These are phyloP conservation scores for Todiramphus chloris DNA, from an alignment of 2,113 vertebrate species.

Conservation along the genomic window DNA sequence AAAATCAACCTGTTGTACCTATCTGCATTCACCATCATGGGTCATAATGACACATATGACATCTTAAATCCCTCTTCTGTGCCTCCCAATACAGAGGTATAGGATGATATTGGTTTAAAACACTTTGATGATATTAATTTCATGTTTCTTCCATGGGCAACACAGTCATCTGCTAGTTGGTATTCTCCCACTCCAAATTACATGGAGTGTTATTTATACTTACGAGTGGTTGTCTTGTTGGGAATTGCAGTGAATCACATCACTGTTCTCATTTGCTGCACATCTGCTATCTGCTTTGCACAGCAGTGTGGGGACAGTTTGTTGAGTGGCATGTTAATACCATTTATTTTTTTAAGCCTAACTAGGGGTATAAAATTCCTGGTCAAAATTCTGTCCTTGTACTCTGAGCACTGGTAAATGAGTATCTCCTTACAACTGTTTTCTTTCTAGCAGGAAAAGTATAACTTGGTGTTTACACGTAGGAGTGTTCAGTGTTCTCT, in stretches of 20 bases:
- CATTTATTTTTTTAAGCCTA: conserved; percentile 61
- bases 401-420: conserved; percentile 52
- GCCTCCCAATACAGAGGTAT: not conserved
- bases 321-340: conserved; percentile 54
- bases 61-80: not conserved
- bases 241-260: not conserved
- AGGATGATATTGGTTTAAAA: not conserved
- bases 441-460: conserved; percentile 10
- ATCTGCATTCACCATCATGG: not conserved
- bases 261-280: not conserved
- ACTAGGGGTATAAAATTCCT: conserved; percentile 68
- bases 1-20: not conserved
- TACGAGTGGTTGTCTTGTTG: not conserved
- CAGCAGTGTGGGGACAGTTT: conserved; percentile 1
- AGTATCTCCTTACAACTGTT: conserved; percentile 47
- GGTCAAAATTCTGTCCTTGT: conserved; percentile 48
- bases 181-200: not conserved
- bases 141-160: not conserved
- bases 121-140: not conserved
- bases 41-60: fast-evolving
- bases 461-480: not conserved
- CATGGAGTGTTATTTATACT: not conserved
- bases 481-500: conserved; percentile 41
- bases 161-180: not conserved
- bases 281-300: conserved; percentile 51